Evolutionary conservation across 2,797 vertebrate species (phyloP), one percentile per base, ranked within the genome.

Genomic region (Tokudaia tokunoshimensis): DNA sequence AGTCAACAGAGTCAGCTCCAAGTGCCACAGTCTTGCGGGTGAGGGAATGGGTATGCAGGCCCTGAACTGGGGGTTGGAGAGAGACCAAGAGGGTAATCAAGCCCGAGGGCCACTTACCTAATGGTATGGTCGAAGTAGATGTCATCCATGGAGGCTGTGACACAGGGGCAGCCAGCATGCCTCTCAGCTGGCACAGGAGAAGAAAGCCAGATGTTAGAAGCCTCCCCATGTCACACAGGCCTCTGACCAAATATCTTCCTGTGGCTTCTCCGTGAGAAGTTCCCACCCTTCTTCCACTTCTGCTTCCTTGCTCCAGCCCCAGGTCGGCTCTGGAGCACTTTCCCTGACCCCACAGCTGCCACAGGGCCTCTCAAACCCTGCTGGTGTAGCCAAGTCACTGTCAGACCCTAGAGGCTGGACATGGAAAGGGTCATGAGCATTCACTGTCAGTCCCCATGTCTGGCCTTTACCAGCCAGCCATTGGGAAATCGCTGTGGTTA

Each of bases 111-210:
- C 59, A 89, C 96, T 99, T 99, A 99, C 99, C 99, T 99, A 95
- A 99, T 99, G 63, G 99, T 99, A 81, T 99, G 99, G 98, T 99
- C 99, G 97, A 99, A 99, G 98, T 99, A 99, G 98, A 99, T 99
- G 96, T 99, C 99, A 19, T 99, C 99, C 98, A 99, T 99, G 19
- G 99, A 99, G 24, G 99, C 99, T 0, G 99, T 99, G 98, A 99
- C 99, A 59, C 99, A 99, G 34, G 99, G 99, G 95, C 99, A 99
- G 96, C 99, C 99, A 0, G 99, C 99, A 0, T 99, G 99, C 97
- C 99, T 99, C 98, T 99, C 99, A 7, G 99, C 99, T 99, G 98
- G 96, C 87, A 59, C 96, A 26, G 96, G 80, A 75, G 96, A 95
- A 98, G 96, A 97, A 97, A 98, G 96, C 31, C 0, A 10, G 14